phyloP scores from a whole-genome alignment of 2,113 vertebrate genomes.

The Neolamprologus tretocephalus region DNA sequence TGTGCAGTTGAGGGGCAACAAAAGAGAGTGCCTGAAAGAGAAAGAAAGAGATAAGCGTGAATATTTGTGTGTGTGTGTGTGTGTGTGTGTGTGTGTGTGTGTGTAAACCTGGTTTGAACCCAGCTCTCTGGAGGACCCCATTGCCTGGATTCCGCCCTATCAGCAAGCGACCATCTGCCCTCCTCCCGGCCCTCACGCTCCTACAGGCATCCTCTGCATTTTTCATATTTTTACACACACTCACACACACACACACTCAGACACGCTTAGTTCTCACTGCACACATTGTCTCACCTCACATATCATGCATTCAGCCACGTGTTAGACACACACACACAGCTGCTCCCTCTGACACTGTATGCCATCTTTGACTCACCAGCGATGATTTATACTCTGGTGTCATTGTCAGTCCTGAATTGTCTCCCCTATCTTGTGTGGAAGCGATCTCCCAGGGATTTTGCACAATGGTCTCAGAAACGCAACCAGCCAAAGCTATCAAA shows the following conservation, averaged over 20 bases:
- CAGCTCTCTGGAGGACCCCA: constrained; percentile 47
- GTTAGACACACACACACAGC: background rate
- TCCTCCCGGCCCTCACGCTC: constrained; percentile 32
- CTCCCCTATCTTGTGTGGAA: constrained; percentile 9
- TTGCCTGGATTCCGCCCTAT: constrained; percentile 50
- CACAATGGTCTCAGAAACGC: constrained; percentile 14
- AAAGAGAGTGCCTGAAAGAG: background rate
- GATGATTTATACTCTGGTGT: constrained; percentile 10
- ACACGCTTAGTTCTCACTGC: background rate
- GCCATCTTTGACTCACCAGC: constrained; percentile 30
- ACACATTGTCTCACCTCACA: background rate
- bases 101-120: constrained; percentile 3
- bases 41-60: background rate
- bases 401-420: constrained; percentile 33
- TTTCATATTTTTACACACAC: too few species aligned
- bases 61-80: background rate
- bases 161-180: constrained; percentile 59
- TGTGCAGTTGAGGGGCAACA: background rate
- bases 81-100: background rate
- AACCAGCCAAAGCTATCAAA: constrained; percentile 25
- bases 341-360: constrained; percentile 3
- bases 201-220: constrained; percentile 8
- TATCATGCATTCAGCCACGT: constrained; percentile 3
- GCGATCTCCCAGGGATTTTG: constrained; percentile 15
- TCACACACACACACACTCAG: background rate